Evolutionary conservation across 2,888 invertebrate species (phyloP).

Genomic region (Papilio demoleus): DNA sequence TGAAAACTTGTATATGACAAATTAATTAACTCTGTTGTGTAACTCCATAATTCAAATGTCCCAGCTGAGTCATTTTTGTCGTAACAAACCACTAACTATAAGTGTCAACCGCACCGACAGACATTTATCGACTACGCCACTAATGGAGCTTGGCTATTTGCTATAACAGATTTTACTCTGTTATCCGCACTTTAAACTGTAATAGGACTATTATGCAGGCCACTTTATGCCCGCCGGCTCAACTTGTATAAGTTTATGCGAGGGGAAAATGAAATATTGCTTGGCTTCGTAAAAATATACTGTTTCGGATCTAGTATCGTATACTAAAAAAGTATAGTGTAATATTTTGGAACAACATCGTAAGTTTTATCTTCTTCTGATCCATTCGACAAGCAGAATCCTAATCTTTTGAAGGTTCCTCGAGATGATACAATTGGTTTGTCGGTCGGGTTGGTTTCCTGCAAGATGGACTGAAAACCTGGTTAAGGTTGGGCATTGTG

Average conservation of each 20-base stretch:
- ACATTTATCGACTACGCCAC: slow-evolving; percentile 63
- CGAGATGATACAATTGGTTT: neutral
- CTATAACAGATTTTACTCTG: slow-evolving; percentile 65
- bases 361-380: neutral
- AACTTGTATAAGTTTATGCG: slow-evolving; percentile 38
- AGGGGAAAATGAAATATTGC: slow-evolving; percentile 31
- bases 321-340: neutral
- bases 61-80: slow-evolving; percentile 20
- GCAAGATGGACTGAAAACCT: too few species aligned
- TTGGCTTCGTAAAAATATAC: slow-evolving; percentile 23
- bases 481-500: too few species aligned
- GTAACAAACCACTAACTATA: slow-evolving; percentile 34
- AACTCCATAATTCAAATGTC: slow-evolving; percentile 4
- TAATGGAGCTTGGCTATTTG: slow-evolving; percentile 65
- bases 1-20: too few species aligned
- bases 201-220: slow-evolving; percentile 52
- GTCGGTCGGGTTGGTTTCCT: too few species aligned
- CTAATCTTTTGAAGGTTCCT: neutral
- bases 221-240: slow-evolving; percentile 39
- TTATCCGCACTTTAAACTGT: slow-evolving; percentile 59
- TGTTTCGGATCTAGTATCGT: neutral
- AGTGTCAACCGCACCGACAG: slow-evolving; percentile 46
- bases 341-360: neutral
- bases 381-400: too few species aligned
- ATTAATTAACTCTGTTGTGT: neutral